Evolutionary conservation across 2,888 invertebrate species (phyloP).

Genomic region (Sinotaia quadrata): DNA sequence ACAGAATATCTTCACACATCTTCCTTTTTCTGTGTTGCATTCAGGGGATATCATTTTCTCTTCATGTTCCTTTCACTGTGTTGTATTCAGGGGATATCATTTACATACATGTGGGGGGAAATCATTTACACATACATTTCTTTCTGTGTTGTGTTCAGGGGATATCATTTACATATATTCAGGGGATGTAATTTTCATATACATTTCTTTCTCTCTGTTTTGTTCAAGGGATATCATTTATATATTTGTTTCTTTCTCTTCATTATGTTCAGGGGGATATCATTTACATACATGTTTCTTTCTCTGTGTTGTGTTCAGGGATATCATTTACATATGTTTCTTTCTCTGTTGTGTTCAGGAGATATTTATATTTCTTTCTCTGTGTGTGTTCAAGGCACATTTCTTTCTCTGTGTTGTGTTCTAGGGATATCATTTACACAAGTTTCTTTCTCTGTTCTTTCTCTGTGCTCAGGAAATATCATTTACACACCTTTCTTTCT

Average conservation of each 20-base stretch:
- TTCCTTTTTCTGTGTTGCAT: background rate
- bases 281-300: no score
- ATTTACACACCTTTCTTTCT: background rate
- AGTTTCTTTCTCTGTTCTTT: no score
- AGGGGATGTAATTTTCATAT: slow-evolving; percentile 65
- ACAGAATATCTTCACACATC: no score
- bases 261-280: no score
- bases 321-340: no score
- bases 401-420: background rate
- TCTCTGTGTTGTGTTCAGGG: no score
- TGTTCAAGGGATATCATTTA: slow-evolving; percentile 57
- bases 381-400: background rate
- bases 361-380: no score
- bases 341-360: no score
- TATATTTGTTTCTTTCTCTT: no score
- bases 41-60: background rate
- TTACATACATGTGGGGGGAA: slow-evolving; percentile 63
- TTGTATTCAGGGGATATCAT: slow-evolving; percentile 55
- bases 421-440: no score
- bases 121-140: no score
- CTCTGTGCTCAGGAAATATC: background rate
- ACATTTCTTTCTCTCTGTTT: background rate
- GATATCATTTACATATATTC: slow-evolving; percentile 60
- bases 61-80: background rate
- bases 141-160: slow-evolving; percentile 43